These are phyloP conservation scores for Spilarctia lutea DNA, from an alignment of 2,888 invertebrate genomes.

Conservation along the genomic window DNA sequence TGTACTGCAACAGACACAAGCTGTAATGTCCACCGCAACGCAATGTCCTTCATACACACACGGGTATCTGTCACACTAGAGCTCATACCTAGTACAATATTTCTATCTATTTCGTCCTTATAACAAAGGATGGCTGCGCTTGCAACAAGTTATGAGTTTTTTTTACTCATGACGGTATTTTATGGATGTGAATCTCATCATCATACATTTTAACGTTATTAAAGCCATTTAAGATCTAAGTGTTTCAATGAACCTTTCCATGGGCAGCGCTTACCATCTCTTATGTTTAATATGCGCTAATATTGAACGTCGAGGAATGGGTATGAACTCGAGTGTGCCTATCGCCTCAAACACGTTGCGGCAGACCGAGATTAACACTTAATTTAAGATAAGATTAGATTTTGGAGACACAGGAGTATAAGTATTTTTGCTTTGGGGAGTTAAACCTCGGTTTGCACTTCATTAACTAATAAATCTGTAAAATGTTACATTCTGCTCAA, in stretches of 20 bases:
- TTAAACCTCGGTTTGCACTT: neutral
- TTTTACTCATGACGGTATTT: neutral
- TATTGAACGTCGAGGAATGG: neutral
- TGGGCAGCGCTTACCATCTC: neutral
- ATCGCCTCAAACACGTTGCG: neutral
- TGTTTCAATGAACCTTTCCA: neutral
- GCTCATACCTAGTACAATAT: slow-evolving; percentile 7
- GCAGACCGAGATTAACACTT: neutral
- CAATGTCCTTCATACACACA: slow-evolving; percentile 45
- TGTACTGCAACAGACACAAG: slow-evolving; percentile 58
- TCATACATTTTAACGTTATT: neutral
- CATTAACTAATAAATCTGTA: neutral
- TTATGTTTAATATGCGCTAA: neutral
- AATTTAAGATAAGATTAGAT: neutral
- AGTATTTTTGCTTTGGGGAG: neutral
- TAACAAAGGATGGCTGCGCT: neutral
- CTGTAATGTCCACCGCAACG: slow-evolving; percentile 33
- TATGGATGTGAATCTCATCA: neutral
- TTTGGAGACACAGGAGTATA: neutral
- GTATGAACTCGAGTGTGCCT: neutral
- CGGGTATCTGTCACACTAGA: neutral
- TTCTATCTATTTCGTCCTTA: neutral
- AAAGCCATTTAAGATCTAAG: neutral
- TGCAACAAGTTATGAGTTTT: neutral
- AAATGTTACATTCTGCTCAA: neutral